phyloP scores from a whole-genome alignment of 2,797 vertebrate species.

The Leuciscus waleckii region DNA sequence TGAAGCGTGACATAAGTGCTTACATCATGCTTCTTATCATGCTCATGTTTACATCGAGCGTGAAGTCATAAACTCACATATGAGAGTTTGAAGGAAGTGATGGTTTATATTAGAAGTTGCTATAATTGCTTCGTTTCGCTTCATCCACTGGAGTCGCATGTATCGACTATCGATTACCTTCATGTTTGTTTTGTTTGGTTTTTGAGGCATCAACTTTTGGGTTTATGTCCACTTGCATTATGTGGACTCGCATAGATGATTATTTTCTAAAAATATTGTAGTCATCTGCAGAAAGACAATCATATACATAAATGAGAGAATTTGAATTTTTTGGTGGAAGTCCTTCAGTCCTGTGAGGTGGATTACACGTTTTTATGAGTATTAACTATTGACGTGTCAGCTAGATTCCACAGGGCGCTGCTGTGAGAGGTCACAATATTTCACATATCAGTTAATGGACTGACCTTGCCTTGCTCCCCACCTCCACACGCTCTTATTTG shows the following conservation, averaged over 20 bases:
- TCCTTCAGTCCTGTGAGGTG: slow-evolving; percentile 20
- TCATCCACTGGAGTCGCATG: background rate
- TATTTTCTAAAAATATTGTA: background rate
- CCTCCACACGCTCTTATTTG: slow-evolving; percentile 22
- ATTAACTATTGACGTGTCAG: slow-evolving; percentile 50
- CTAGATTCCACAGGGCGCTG: background rate
- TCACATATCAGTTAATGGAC: slow-evolving; percentile 45
- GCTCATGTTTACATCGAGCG: background rate
- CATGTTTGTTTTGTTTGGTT: background rate
- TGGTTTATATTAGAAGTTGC: background rate
- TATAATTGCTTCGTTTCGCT: too few species aligned
- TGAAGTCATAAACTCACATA: background rate
- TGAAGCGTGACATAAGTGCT: background rate
- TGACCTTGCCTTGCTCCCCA: slow-evolving; percentile 43
- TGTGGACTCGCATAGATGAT: background rate
- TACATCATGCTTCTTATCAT: background rate
- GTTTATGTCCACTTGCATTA: background rate
- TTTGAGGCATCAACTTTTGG: background rate
- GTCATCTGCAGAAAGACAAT: background rate
- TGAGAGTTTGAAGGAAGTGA: background rate
- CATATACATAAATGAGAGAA: background rate
- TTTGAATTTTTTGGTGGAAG: background rate
- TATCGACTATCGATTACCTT: background rate
- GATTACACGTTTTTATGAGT: slow-evolving; percentile 45
- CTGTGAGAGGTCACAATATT: slow-evolving; percentile 23